Base-by-base conservation (phyloP, 1,140 invertebrate genomes). In the Micrasema longulum region DNA sequence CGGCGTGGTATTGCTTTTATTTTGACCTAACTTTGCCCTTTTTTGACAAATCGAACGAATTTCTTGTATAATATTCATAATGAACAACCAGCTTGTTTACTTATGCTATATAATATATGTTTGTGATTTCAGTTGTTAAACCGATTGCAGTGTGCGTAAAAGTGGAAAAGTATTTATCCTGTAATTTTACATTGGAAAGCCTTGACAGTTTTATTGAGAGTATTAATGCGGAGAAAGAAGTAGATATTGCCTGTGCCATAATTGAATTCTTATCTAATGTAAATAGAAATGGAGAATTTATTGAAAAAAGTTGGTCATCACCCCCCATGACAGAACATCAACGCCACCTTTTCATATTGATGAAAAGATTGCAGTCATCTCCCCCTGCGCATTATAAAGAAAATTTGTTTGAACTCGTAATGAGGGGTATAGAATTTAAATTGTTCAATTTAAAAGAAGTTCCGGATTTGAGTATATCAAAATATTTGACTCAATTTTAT, bases 401-500 rank as follows among this genome's bases (percentile, higher is more conserved):
- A 6, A 63, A 72, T 18, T 52, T 77, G 4, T 65, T 71, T n/a
- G 73, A 78, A 26, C 57, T 64, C 22, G 70, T 84, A 35, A 69
- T 83, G 53, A 77, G 43, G 11, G 79, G 78, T 57, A 83, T 85
- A 26, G 83, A 85, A 69, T 82, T 78, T 73, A 73, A 77, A 20
- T 62, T 83, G 41, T 85, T 85, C 31, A 76, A 78, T 74, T 73
- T 85, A 16, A 81, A 81, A 62, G 74, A 71, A 23, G 79, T 79
- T 18, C 83, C 82, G 12, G 73, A 79, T 10, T 80, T 83, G 70
- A 77, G 79, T 23, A 68, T 68, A 5, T 77, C 83, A 31, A 81
- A 82, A 72, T 80, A 76, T 65, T 48, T 83, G 71, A 80, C 84
- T 3, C 79, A 80, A 69, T 82, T 85, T 52, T 85, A 84, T 78